Percentiles rank a stretch among this genome's conserved stretches.
Conservation (phyloP, 2,113 vertebrate species). For the Genyomyrus donnyi region DNA sequence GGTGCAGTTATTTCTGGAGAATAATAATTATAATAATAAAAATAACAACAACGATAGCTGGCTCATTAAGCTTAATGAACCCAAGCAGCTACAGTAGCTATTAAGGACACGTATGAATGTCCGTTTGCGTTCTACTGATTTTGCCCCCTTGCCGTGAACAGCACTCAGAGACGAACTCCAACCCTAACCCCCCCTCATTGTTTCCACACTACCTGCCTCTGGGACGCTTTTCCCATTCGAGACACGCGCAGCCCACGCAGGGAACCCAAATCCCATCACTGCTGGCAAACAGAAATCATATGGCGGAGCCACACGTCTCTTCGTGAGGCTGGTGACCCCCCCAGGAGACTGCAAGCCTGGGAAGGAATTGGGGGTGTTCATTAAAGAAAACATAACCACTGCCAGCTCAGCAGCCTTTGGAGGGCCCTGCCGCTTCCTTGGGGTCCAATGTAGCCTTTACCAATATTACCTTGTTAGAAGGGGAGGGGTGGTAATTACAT, state of each 20-base stretch:
- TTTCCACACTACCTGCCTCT: background rate
- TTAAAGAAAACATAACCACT: background rate
- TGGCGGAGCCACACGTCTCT: background rate
- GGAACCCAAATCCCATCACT: slow-evolving; percentile 1
- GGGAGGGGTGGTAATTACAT: slow-evolving; percentile 14
- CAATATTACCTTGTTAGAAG: background rate
- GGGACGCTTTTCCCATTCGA: background rate
- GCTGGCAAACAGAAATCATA: background rate
- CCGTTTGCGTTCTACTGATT: background rate
- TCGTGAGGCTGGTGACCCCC: background rate
- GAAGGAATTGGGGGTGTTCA: background rate
- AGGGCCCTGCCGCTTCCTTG: background rate
- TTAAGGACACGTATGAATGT: slow-evolving; percentile 13
- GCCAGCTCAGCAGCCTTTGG: background rate
- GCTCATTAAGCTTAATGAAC: slow-evolving; percentile 33
- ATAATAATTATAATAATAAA: background rate
- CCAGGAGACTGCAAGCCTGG: background rate
- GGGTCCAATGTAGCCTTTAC: background rate
- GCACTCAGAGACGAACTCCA: background rate
- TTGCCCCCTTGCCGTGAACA: background rate
- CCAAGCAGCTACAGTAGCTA: slow-evolving; percentile 26
- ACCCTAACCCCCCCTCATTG: background rate
- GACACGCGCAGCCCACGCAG: background rate
- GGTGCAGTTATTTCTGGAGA: slow-evolving; percentile 19
- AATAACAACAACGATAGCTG: slow-evolving; percentile 3